A percentile compares a stretch with the other conserved stretches of the same genome.
phyloP scores from a whole-genome alignment of 2,888 invertebrate genomes.

The Glyphotaelius pellucidus region DNA sequence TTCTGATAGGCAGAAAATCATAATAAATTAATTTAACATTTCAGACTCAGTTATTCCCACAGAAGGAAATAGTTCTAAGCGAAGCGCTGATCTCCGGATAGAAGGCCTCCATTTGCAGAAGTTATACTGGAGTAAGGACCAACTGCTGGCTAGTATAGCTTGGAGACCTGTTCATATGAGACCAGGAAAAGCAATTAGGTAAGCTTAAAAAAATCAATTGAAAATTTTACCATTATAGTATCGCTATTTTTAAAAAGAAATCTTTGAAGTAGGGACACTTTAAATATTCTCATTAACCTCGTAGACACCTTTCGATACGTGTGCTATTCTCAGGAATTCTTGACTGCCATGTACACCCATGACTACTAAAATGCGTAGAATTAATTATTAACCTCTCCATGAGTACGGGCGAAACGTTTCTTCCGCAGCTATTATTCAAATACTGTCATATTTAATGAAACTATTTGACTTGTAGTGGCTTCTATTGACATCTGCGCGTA shows the following conservation, averaged over 20 bases:
- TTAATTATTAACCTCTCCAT: no score
- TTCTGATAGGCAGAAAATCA: background rate
- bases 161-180: conserved; percentile 69
- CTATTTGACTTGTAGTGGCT: no score
- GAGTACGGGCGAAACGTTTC: no score
- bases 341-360: background rate
- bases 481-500: no score
- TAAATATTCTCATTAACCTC: background rate
- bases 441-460: no score
- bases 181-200: conserved; percentile 66
- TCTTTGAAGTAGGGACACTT: background rate
- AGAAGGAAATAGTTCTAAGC: conserved; percentile 63
- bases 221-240: background rate
- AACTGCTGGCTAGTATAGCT: conserved; percentile 69
- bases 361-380: background rate
- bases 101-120: conserved; percentile 70
- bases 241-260: background rate
- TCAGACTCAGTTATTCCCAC: conserved; percentile 55
- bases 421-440: no score
- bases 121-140: conserved; percentile 69
- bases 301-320: background rate
- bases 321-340: background rate
- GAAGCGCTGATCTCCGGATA: conserved; percentile 67
- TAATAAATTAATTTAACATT: conserved; percentile 6
- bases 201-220: background rate